A percentile compares a stretch with the other conserved stretches of the same genome.
Conservation (phyloP, 2,797 vertebrate species). For the Pangasius larnaudii region DNA sequence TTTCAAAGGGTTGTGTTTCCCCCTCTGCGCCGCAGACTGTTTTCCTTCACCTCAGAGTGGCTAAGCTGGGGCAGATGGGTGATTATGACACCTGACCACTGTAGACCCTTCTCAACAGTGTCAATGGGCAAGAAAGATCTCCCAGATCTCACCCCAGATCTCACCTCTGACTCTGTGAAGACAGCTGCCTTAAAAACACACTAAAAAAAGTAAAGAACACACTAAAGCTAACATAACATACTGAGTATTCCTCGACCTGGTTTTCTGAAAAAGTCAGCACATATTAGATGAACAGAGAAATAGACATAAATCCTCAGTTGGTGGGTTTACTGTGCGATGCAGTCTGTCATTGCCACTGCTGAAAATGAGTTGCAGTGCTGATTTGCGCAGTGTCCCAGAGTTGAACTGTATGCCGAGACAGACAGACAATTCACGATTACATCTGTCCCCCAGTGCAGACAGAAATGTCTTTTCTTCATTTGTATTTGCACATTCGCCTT, state of each 20-base stretch:
- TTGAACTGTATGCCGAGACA: conserved; percentile 65
- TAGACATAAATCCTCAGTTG: not conserved
- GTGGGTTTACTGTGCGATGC: not conserved
- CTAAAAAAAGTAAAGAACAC: conserved; percentile 45
- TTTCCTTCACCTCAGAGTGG: conserved; percentile 42
- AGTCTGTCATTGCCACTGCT: not conserved
- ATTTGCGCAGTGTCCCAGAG: conserved; percentile 53
- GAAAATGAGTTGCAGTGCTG: conserved; percentile 21
- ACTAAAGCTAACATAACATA: conserved; percentile 50
- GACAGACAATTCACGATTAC: conserved; percentile 69
- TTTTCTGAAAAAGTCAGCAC: conserved; percentile 29
- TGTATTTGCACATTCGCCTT: conserved; percentile 78
- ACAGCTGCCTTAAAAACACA: conserved; percentile 51
- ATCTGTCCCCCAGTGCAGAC: conserved; percentile 69
- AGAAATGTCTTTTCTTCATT: conserved; percentile 70
- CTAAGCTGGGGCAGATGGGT: conserved; percentile 46
- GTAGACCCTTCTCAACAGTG: conserved; percentile 46
- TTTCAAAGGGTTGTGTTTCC: conserved; percentile 35
- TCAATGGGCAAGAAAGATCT: conserved; percentile 63
- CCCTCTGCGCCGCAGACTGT: conserved; percentile 28
- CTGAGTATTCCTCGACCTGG: not conserved
- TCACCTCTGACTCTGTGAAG: conserved; percentile 66
- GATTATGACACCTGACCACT: conserved; percentile 57
- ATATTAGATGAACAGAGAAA: conserved; percentile 35
- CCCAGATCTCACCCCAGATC: conserved; percentile 40